phyloP scores from a whole-genome alignment of 1,140 invertebrate species.

The Lordiphosa clarofinis region DNA sequence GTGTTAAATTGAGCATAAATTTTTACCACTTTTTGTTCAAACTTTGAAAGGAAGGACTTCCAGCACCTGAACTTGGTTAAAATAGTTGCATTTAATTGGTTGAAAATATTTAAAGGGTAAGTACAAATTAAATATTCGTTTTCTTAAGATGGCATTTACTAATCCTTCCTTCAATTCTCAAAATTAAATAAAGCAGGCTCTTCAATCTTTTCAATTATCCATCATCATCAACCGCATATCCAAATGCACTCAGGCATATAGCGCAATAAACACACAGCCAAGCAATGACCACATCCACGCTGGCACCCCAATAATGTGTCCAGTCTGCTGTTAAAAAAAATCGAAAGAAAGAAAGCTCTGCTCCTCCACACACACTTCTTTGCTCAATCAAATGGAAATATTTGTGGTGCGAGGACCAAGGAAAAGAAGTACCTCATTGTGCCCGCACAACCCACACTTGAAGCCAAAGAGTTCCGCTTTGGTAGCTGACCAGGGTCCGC shows the following conservation, averaged over 20 bases:
- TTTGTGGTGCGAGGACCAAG: constrained; percentile 55
- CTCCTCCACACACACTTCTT: constrained; percentile 66
- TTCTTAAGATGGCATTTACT: too few relatives aligned
- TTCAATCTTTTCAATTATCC: constrained; percentile 23
- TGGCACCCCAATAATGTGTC: constrained; percentile 45
- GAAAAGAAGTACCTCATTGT: constrained; percentile 57
- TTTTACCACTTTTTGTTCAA: constrained; percentile 40
- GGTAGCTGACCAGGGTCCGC: constrained; percentile 19
- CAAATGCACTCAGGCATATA: constrained; percentile 70
- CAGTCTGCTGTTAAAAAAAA: constrained; percentile 25
- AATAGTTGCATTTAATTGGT: neutral
- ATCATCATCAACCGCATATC: constrained; percentile 40
- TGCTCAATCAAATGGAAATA: constrained; percentile 76
- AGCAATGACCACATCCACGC: constrained; percentile 56
- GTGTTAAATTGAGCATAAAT: constrained; percentile 56
- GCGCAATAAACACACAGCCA: constrained; percentile 68
- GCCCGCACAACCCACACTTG: constrained; percentile 23
- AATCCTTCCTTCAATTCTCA: neutral
- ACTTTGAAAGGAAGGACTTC: constrained; percentile 19
- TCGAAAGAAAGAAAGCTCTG: constrained; percentile 39
- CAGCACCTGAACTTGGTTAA: neutral
- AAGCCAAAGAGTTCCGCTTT: constrained; percentile 20
- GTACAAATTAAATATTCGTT: too few relatives aligned
- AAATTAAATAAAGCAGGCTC: constrained; percentile 20
- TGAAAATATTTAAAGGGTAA: too few relatives aligned